Conservation (phyloP, 2,888 invertebrate species). For the Harpagoxenus sublaevis region DNA sequence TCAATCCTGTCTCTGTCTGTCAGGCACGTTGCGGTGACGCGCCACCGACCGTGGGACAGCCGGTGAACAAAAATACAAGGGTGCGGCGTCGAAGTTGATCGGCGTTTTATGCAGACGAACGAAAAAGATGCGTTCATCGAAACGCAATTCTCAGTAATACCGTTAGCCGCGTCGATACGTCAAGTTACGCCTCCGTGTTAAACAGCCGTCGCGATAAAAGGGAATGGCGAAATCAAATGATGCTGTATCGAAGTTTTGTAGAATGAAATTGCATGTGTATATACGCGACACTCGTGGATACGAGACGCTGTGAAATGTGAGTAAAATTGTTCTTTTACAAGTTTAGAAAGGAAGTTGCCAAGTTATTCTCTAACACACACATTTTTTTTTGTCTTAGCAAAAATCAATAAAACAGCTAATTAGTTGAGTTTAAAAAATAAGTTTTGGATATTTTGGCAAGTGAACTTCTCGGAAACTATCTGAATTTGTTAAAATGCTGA, state of each 20-base stretch:
- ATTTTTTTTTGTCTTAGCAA: neutral
- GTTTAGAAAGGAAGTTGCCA: neutral
- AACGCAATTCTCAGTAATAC: conserved; percentile 47
- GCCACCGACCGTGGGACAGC: conserved; percentile 22
- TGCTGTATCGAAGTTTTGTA: conserved; percentile 1
- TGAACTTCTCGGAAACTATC: neutral
- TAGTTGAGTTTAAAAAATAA: neutral
- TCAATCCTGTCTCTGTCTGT: conserved; percentile 41
- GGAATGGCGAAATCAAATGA: conserved; percentile 22
- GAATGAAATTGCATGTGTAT: neutral
- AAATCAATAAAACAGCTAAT: neutral
- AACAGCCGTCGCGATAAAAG: conserved; percentile 31
- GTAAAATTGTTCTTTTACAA: neutral
- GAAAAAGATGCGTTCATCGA: conserved; percentile 36
- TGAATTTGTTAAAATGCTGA: conserved; percentile 1
- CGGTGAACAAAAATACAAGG: conserved; percentile 44
- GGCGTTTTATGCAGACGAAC: conserved; percentile 36
- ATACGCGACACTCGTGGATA: neutral
- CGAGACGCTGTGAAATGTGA: neutral
- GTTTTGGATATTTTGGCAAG: neutral
- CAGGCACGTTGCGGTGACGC: conserved; percentile 21
- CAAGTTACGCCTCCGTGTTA: conserved; percentile 13
- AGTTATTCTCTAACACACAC: neutral
- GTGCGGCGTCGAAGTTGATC: conserved; percentile 11
- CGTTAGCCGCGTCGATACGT: conserved; percentile 26